Conservation (phyloP, 2,113 vertebrate genomes). For the Boulengeromyrus knoepffleri region DNA sequence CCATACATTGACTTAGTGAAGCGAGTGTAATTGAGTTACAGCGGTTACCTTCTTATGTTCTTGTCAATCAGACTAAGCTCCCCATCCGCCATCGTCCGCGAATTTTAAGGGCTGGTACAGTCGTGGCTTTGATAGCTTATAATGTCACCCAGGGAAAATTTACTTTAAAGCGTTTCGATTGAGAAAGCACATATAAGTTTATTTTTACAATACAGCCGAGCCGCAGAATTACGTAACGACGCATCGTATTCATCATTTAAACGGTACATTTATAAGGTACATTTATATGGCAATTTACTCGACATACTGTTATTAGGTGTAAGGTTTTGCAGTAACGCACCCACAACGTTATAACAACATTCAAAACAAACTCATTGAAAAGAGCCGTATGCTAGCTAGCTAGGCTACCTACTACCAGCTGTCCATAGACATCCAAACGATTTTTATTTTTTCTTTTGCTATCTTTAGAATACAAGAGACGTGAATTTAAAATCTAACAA, state of each 20-base stretch:
- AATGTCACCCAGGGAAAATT: neutral
- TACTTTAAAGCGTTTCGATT: neutral
- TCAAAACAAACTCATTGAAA: neutral
- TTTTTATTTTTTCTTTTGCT: neutral
- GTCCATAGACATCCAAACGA: neutral
- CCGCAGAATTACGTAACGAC: neutral
- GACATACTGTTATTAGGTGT: neutral
- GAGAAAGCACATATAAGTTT: neutral
- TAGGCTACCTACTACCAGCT: neutral
- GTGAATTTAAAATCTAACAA: neutral
- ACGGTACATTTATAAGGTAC: neutral
- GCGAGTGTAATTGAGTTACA: neutral
- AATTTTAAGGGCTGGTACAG: neutral
- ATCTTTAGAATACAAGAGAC: neutral
- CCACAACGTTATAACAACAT: neutral
- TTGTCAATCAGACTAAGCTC: conserved; percentile 65
- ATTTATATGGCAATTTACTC: neutral
- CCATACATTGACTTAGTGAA: neutral
- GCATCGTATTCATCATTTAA: neutral
- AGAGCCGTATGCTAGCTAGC: neutral
- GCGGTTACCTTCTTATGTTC: conserved; percentile 59
- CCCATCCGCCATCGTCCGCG: conserved; percentile 48
- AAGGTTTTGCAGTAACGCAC: neutral
- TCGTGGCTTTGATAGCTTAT: neutral
- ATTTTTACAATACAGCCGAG: neutral